Evolutionary conservation across 2,888 invertebrate genomes (phyloP).

Genomic region (Buathra laborator): DNA sequence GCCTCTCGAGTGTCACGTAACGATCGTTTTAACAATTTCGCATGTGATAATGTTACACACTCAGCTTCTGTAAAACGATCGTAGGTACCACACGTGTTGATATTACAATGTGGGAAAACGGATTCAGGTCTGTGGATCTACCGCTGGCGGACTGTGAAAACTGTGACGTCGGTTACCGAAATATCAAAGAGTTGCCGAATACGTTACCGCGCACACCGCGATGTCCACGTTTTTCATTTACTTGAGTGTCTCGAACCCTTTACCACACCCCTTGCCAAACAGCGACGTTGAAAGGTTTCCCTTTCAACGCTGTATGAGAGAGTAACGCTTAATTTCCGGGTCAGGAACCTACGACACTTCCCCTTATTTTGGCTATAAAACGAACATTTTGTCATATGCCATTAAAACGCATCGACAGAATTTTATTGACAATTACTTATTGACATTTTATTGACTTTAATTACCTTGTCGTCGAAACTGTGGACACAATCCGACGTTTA

Average conservation of each 20-base stretch:
- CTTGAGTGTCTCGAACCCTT: background rate
- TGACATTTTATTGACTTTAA: background rate
- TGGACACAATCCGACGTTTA: background rate
- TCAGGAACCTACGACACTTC: background rate
- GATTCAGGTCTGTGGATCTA: background rate
- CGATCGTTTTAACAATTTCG: background rate
- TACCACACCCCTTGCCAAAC: background rate
- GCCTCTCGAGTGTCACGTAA: background rate
- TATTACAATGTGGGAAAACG: background rate
- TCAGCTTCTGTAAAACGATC: background rate
- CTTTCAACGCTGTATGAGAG: background rate
- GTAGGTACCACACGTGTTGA: background rate
- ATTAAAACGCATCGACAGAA: background rate
- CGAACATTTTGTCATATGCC: background rate
- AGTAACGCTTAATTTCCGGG: background rate
- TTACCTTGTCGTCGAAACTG: background rate
- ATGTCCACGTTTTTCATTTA: background rate
- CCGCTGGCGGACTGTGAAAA: background rate
- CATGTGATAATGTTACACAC: background rate
- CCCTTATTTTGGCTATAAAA: background rate
- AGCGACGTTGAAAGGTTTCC: background rate
- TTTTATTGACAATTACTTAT: background rate
- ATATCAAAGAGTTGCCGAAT: background rate
- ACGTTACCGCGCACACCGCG: background rate
- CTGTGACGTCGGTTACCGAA: background rate